Base-by-base conservation (phyloP, 1,140 invertebrate genomes). In the Lamellibrachia luymesi region DNA sequence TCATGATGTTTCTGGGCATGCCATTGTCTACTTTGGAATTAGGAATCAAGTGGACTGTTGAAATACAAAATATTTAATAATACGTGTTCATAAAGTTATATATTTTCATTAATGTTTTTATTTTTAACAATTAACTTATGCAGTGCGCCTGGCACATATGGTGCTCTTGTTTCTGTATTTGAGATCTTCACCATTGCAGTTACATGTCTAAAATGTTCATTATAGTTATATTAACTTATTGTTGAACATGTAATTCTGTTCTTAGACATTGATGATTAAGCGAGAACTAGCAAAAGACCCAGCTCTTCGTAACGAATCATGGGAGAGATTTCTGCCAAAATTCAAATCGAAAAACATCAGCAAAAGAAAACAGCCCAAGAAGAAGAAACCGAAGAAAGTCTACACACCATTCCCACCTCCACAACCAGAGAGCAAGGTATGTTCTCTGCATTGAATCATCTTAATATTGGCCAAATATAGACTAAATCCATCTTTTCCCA, bases 331-430 rank as follows among this genome's bases (percentile, higher is more conserved):
- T 96, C 96, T 99, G 93, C 99, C 99, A 1, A 99, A 99, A 95
- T 99, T 99, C 95, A 98, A 98, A 94, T 98, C 97, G 94, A 99
- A 99, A 96, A 99, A 98, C 97, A 97, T 98, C 2, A 97, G 97
- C 95, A 98, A 98, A 96, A 96, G 98, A 50, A 98, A 98, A 96
- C 97, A 99, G 95, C 98, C 98, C 64, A 95, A 95, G 95, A 96
- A 96, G 94, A 96, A 95, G 94, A 95, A 94, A 90, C 92, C 93
- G 2, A 99, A 99, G 97, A 98, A 98, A 96, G 97, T 97, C 25
- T 99, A 99, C 95, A 99, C 99, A 93, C 99, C 99, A 51, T 99
- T 99, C 97, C 99, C 99, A 94, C 99, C 99, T 17, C 97, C 98
- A 7, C 98, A 98, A 95, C 97, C 97, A 90, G 98, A 99, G 95